These are phyloP conservation scores for Gastracanthus pulcherrimus DNA, from an alignment of 2,888 invertebrate genomes.

Conservation along the genomic window DNA sequence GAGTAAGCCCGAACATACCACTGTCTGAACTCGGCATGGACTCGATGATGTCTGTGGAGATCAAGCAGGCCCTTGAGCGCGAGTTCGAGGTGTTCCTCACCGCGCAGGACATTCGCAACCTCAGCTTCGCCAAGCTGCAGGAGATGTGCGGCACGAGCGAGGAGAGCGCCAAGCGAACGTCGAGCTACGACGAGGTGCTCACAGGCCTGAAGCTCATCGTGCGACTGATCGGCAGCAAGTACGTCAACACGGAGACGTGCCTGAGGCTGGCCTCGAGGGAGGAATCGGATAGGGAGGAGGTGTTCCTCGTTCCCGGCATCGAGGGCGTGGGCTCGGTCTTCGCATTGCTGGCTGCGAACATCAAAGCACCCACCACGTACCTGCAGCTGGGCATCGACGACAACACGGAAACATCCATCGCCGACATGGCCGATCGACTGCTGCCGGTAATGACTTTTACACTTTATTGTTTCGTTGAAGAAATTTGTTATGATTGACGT, in stretches of 20 bases:
- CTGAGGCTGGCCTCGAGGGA: slow-evolving; percentile 64
- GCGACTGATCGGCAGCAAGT: slow-evolving; percentile 57
- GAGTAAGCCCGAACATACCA: slow-evolving; percentile 84
- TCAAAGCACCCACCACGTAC: slow-evolving; percentile 70
- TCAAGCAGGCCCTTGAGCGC: slow-evolving; percentile 93
- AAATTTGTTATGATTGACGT: background rate
- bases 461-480: background rate
- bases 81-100: slow-evolving; percentile 93
- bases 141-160: slow-evolving; percentile 70
- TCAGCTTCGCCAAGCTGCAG: slow-evolving; percentile 85
- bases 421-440: slow-evolving; percentile 79
- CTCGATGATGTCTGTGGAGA: slow-evolving; percentile 97
- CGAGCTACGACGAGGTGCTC: background rate
- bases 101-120: slow-evolving; percentile 89
- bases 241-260: slow-evolving; percentile 59
- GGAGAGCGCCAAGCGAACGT: background rate
- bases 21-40: slow-evolving; percentile 97
- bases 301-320: slow-evolving; percentile 73
- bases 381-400: slow-evolving; percentile 71
- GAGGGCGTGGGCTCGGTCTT: slow-evolving; percentile 74
- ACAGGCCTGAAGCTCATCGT: slow-evolving; percentile 65
- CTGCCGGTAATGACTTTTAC: slow-evolving; percentile 77
- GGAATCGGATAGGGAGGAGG: slow-evolving; percentile 55
- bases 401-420: slow-evolving; percentile 76
- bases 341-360: slow-evolving; percentile 67